A percentile compares a stretch with the other conserved stretches of the same genome.
phyloP scores from a whole-genome alignment of 2,888 invertebrate genomes.

The Odontocolon sp. region DNA sequence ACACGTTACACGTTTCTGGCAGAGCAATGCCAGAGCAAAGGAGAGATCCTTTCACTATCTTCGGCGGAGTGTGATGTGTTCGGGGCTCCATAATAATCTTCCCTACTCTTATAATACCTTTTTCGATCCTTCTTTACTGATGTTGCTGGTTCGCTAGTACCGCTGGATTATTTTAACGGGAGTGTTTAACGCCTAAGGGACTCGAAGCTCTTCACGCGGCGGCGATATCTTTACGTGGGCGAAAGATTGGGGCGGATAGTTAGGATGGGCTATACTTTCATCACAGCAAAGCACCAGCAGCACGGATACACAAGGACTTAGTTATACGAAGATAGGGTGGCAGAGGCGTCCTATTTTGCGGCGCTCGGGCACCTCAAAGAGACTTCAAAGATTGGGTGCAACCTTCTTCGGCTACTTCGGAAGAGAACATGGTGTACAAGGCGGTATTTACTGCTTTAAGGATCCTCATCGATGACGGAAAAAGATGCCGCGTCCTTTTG shows the following conservation, averaged over 20 bases:
- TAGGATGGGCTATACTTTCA: slow-evolving; percentile 47
- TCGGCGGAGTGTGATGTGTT: slow-evolving; percentile 58
- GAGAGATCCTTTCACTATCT: slow-evolving; percentile 53
- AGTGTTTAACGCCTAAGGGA: slow-evolving; percentile 63
- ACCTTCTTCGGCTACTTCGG: slow-evolving; percentile 44
- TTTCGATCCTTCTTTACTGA: slow-evolving; percentile 1
- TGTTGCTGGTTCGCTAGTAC: background rate
- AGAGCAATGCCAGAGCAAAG: slow-evolving; percentile 12
- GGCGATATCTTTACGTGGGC: slow-evolving; percentile 31
- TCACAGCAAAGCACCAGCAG: background rate
- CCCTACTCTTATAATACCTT: slow-evolving; percentile 30
- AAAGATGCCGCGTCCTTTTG: slow-evolving; percentile 28
- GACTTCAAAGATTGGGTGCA: slow-evolving; percentile 55
- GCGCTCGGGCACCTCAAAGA: slow-evolving; percentile 52
- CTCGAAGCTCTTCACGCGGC: slow-evolving; percentile 37
- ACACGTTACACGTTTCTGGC: slow-evolving; percentile 24
- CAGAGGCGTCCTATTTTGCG: slow-evolving; percentile 57
- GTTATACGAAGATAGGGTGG: slow-evolving; percentile 43
- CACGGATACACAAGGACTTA: slow-evolving; percentile 21
- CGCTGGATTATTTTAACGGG: slow-evolving; percentile 71
- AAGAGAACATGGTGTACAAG: slow-evolving; percentile 13
- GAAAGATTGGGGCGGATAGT: slow-evolving; percentile 21
- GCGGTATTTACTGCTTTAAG: slow-evolving; percentile 13
- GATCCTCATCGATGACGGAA: slow-evolving; percentile 18
- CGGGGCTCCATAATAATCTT: slow-evolving; percentile 58